Evolutionary conservation across 1,140 invertebrate genomes (phyloP).

Genomic region (Calephelis nemesis): DNA sequence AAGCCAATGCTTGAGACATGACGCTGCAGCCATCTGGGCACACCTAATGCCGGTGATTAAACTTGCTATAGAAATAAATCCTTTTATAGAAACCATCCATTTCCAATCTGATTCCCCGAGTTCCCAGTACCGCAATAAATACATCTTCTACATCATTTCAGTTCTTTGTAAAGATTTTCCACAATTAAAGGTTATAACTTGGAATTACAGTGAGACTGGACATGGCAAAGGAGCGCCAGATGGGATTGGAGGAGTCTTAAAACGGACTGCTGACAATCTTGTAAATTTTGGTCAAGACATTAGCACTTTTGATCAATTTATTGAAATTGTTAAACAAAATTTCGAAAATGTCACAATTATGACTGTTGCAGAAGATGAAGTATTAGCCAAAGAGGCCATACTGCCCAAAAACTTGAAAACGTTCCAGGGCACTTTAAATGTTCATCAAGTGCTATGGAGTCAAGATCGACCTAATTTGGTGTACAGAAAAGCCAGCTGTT

Average conservation of each 20-base stretch:
- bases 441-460: neutral
- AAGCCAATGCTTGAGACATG: slow-evolving; percentile 24
- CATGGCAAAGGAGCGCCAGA: slow-evolving; percentile 36
- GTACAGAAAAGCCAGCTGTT: neutral
- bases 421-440: neutral
- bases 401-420: neutral
- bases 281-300: slow-evolving; percentile 25
- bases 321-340: neutral
- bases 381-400: neutral
- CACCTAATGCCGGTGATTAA: slow-evolving; percentile 24
- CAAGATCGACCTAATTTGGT: neutral
- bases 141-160: slow-evolving; percentile 32
- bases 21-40: slow-evolving; percentile 29
- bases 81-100: slow-evolving; percentile 21
- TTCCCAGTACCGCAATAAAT: slow-evolving; percentile 32
- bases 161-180: slow-evolving; percentile 23
- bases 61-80: slow-evolving; percentile 1
- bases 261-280: slow-evolving; percentile 25
- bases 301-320: slow-evolving; percentile 23
- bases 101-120: slow-evolving; percentile 29
- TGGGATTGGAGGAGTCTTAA: slow-evolving; percentile 31
- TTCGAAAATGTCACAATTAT: neutral
- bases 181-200: slow-evolving; percentile 25
- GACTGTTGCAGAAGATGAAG: neutral
- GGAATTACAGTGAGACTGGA: slow-evolving; percentile 31